Conservation (phyloP, 2,113 vertebrate species). For the Tachycineta bicolor region DNA sequence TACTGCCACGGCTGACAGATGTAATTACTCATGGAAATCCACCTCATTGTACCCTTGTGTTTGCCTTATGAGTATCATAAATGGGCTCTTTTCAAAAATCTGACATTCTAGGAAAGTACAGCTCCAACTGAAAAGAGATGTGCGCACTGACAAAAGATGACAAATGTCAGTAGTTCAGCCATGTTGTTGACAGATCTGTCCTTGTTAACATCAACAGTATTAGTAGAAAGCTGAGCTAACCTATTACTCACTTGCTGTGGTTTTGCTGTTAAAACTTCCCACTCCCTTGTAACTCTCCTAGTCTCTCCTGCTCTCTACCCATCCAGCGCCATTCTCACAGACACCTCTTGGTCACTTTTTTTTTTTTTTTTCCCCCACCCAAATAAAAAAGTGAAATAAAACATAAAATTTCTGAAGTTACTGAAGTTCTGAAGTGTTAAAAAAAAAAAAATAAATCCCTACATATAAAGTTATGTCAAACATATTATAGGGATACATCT, state of each 20-base stretch:
- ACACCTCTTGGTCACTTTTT: neutral
- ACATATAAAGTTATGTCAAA: neutral
- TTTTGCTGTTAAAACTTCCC: neutral
- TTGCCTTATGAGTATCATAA: conserved; percentile 43
- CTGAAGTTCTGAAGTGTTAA: too few relatives aligned
- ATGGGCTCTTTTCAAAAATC: conserved; percentile 31
- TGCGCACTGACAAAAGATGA: conserved; percentile 33
- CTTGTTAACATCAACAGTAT: conserved; percentile 22
- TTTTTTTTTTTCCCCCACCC: neutral
- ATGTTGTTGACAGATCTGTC: neutral
- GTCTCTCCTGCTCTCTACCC: neutral
- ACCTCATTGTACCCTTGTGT: neutral
- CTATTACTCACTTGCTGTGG: neutral
- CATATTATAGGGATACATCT: neutral
- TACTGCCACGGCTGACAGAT: conserved; percentile 14
- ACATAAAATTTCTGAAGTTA: neutral
- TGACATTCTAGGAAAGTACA: conserved; percentile 12
- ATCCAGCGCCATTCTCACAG: neutral
- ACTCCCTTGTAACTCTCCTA: neutral
- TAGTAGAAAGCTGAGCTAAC: neutral
- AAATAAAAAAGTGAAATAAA: neutral
- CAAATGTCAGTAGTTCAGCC: conserved; percentile 29
- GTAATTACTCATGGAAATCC: conserved; percentile 58
- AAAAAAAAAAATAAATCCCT: fast-evolving
- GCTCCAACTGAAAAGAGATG: neutral